Evolutionary conservation across 2,797 vertebrate species (phyloP).

Genomic region (Notoglanidium macrostoma): DNA sequence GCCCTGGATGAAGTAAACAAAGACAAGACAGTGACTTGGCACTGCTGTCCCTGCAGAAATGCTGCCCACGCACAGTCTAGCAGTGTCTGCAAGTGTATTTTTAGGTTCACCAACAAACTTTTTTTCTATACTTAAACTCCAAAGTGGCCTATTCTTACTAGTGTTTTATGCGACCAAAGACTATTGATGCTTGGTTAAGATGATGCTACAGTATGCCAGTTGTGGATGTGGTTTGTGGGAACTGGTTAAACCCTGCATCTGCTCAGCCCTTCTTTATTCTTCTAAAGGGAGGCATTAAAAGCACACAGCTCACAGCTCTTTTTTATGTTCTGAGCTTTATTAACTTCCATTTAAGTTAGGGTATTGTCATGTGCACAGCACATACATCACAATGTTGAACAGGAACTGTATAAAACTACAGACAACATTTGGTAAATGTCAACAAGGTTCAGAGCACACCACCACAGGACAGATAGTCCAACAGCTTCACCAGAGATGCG

Average conservation of each 20-base stretch:
- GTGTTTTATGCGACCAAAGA: conserved; percentile 43
- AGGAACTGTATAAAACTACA: conserved; percentile 94
- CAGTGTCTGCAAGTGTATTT: conserved; percentile 51
- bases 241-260: conserved; percentile 20
- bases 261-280: conserved; percentile 27
- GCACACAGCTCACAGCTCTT: conserved; percentile 21
- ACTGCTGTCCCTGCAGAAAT: conserved; percentile 45
- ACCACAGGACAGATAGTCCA: conserved; percentile 63
- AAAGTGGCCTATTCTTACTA: conserved; percentile 47
- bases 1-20: conserved; percentile 45
- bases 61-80: conserved; percentile 52
- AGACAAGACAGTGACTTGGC: conserved; percentile 47
- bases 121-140: conserved; percentile 49
- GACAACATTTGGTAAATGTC: conserved; percentile 73
- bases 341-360: conserved; percentile 65
- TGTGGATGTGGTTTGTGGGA: conserved; percentile 45
- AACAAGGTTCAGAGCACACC: conserved; percentile 65
- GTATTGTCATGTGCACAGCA: conserved; percentile 88
- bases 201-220: conserved; percentile 32
- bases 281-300: conserved; percentile 48
- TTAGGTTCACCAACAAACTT: conserved; percentile 50
- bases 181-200: conserved; percentile 29
- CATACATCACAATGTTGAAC: conserved; percentile 80
- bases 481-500: conserved; percentile 53
- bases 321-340: conserved; percentile 63